Conservation (phyloP, 1,140 invertebrate species). For the Bombus turneri region DNA sequence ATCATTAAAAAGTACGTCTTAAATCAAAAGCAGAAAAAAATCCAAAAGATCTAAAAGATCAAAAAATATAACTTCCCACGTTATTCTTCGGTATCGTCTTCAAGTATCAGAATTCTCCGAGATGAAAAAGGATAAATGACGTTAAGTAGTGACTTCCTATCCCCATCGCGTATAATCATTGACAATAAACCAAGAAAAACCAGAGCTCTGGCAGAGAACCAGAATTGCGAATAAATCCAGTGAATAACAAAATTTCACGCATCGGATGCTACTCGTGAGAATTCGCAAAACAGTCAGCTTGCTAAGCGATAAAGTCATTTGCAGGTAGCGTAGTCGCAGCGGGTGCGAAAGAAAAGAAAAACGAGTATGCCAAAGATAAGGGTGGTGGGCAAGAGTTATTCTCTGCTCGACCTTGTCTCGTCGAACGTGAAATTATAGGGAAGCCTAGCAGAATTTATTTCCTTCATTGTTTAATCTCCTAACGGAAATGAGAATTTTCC, state of each 20-base stretch:
- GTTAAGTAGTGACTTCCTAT: background rate
- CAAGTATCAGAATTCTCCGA: background rate
- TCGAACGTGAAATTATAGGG: conserved; percentile 9
- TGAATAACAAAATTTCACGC: background rate
- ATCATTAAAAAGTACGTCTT: background rate
- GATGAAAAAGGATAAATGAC: background rate
- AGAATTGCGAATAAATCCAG: background rate
- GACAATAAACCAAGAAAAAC: background rate
- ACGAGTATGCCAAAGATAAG: background rate
- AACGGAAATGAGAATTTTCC: conserved; percentile 32
- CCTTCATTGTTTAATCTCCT: conserved; percentile 16
- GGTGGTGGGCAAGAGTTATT: background rate
- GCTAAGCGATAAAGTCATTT: background rate
- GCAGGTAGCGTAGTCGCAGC: background rate
- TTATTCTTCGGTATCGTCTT: too few relatives aligned
- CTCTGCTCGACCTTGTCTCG: background rate
- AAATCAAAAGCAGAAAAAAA: background rate
- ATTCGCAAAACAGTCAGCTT: background rate
- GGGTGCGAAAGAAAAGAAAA: background rate
- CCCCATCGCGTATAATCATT: accelerated
- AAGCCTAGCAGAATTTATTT: background rate
- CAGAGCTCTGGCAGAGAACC: background rate
- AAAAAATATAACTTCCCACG: background rate
- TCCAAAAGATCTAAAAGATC: background rate
- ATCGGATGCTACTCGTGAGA: background rate